Evolutionary conservation across 1,140 invertebrate genomes (phyloP), one percentile per base, ranked within the genome.

Genomic region (Diorhabda carinulata): DNA sequence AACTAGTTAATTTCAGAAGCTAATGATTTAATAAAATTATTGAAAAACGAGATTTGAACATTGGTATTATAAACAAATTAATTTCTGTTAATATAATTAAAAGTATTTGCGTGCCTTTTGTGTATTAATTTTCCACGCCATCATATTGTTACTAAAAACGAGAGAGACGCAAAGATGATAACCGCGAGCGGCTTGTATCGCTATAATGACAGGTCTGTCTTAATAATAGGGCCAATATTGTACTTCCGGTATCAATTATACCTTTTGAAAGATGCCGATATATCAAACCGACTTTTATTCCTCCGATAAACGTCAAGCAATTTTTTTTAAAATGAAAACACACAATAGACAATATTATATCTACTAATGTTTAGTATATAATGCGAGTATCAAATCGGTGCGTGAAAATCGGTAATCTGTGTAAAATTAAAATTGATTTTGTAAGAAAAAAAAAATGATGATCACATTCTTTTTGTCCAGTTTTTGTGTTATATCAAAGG

Each of bases 381-480:
- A 25, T 25, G 25, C 25, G 25, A 25, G 25, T 25, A 25, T 25
- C 25, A 52, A 52, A n/a, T 8, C n/a, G 47, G 47, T 52, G 47
- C 47, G 47, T 52, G 47, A 52, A 52, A 52, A 52, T 52, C 47
- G n/a, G 47, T 52, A 52, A 52, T 52, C 47, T 52, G 6, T 52
- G n/a, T 52, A 52, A 52, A 52, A 52, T 52, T 52, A 52, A 52
- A 52, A 52, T 52, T 52, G 47, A 52, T 52, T 52, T 52, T 52
- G 47, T 52, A 52, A 52, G n/a, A 52, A 52, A 52, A n/a, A 9
- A 52, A 6, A n/a, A 52, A 52, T n/a, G n/a, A 52, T 52, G 6
- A 25, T 52, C 47, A 52, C 47, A 52, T 52, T 52, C 47, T 52
- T 52, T n/a, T 52, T n/a, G n/a, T 52, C 47, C 6, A 52, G 47